A percentile compares a stretch with the other conserved stretches of the same genome.
phyloP scores from a whole-genome alignment of 2,797 vertebrate species.

The Echeneis naucrates region DNA sequence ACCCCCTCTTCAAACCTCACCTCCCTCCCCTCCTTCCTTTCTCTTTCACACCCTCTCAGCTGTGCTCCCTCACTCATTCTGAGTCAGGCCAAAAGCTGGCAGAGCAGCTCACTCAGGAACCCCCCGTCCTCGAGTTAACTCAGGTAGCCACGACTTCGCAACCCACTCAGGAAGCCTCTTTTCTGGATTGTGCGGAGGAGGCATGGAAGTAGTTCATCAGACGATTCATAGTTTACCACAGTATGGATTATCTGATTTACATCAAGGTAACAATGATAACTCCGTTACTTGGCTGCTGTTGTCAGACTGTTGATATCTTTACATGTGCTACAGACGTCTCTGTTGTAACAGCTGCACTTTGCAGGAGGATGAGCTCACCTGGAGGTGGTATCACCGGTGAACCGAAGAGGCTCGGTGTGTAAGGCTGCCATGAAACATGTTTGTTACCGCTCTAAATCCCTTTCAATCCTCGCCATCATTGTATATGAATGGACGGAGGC shows the following conservation, averaged over 20 bases:
- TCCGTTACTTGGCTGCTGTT: slow-evolving; percentile 19
- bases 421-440: slow-evolving; percentile 11
- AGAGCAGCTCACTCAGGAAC: slow-evolving; percentile 68
- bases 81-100: slow-evolving; percentile 79
- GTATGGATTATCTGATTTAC: slow-evolving; percentile 79
- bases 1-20: slow-evolving; percentile 75
- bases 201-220: slow-evolving; percentile 82
- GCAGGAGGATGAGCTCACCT: slow-evolving; percentile 47
- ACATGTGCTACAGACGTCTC: slow-evolving; percentile 10
- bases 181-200: slow-evolving; percentile 47
- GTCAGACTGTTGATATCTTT: slow-evolving; percentile 27
- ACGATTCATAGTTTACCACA: slow-evolving; percentile 63
- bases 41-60: slow-evolving; percentile 84
- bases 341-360: slow-evolving; percentile 57
- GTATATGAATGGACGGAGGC: slow-evolving; percentile 26
- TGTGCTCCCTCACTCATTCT: slow-evolving; percentile 85
- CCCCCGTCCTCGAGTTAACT: slow-evolving; percentile 69
- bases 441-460: slow-evolving; percentile 10
- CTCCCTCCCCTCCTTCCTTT: slow-evolving; percentile 65
- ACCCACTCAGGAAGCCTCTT: slow-evolving; percentile 50
- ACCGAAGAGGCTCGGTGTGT: slow-evolving; percentile 15
- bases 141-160: slow-evolving; percentile 50
- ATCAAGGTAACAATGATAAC: slow-evolving; percentile 81
- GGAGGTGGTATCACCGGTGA: slow-evolving; percentile 35
- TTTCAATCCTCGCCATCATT: slow-evolving; percentile 9